These are phyloP conservation scores for Listronotus bonariensis DNA, from an alignment of 1,140 invertebrate species.

Conservation along the genomic window DNA sequence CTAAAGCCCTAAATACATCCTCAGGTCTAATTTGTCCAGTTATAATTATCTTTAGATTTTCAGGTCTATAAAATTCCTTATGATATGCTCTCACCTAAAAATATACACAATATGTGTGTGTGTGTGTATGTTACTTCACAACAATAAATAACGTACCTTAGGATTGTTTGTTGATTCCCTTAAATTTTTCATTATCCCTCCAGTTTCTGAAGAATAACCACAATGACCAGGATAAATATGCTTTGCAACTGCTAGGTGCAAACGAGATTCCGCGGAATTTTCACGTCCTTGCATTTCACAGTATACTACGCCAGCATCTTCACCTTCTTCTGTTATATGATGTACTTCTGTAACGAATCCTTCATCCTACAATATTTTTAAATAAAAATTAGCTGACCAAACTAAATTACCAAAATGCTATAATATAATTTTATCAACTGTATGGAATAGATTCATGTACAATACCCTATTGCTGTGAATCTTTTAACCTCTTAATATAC, in stretches of 20 bases:
- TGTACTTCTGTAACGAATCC: slow-evolving; percentile 90
- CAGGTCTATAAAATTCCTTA: slow-evolving; percentile 85
- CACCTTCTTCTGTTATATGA: slow-evolving; percentile 84
- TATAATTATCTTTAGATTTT: slow-evolving; percentile 85
- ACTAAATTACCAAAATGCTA: too few species aligned
- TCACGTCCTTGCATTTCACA: slow-evolving; percentile 90
- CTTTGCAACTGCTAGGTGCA: slow-evolving; percentile 65
- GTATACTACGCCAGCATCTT: slow-evolving; percentile 91
- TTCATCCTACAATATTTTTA: slow-evolving; percentile 60
- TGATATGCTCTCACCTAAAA: slow-evolving; percentile 77
- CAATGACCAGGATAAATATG: slow-evolving; percentile 78
- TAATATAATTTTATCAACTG: too few species aligned
- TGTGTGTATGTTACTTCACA: too few species aligned
- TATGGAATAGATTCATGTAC: too few species aligned
- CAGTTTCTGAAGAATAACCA: slow-evolving; percentile 84
- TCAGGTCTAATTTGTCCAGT: slow-evolving; percentile 78
- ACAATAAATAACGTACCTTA: slow-evolving; percentile 64
- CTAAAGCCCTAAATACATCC: slow-evolving; percentile 75
- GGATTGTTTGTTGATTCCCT: slow-evolving; percentile 77
- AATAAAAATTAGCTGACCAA: too few species aligned
- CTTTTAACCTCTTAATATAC: too few species aligned
- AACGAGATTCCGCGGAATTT: slow-evolving; percentile 75
- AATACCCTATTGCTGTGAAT: too few species aligned
- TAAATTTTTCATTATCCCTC: slow-evolving; percentile 84
- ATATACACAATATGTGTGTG: too few species aligned